phyloP scores from a whole-genome alignment of 2,113 vertebrate genomes.

The Etheostoma spectabile region DNA sequence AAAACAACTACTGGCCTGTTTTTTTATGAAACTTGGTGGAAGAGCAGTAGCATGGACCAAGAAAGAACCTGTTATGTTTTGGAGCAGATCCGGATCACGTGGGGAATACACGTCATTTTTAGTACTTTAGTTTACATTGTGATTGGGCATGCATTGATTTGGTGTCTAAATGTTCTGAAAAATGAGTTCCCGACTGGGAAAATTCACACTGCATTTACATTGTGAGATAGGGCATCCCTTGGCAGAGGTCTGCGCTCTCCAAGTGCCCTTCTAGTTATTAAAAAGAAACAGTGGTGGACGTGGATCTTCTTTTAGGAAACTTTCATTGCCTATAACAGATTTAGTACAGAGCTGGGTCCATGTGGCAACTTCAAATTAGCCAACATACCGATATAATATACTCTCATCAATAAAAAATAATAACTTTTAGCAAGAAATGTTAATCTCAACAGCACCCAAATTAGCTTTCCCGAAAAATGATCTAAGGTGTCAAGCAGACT shows the following conservation, averaged over 20 bases:
- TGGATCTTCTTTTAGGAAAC: constrained; percentile 7
- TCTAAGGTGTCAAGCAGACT: not conserved
- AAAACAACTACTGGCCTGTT: no score
- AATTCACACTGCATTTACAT: no score
- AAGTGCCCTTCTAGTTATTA: constrained; percentile 1
- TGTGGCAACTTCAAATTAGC: constrained; percentile 1
- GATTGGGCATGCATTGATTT: no score
- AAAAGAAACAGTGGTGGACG: constrained; percentile 5
- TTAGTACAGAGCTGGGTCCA: not conserved
- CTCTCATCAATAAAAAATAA: not conserved
- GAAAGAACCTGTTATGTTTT: no score
- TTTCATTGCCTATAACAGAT: not conserved
- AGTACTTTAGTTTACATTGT: no score
- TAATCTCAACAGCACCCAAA: not conserved
- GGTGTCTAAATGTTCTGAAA: no score
- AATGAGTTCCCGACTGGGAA: no score
- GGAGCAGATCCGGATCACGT: no score
- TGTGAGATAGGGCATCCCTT: no score
- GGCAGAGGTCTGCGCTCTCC: not conserved
- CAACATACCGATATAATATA: not conserved
- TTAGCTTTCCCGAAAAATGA: not conserved
- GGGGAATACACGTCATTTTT: no score
- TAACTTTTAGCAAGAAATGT: not conserved
- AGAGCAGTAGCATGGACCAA: no score
- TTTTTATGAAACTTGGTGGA: no score